A percentile compares a stretch with the other conserved stretches of the same genome.
Conservation (phyloP, 2,888 invertebrate species). For the Gymnosoma rotundatum region DNA sequence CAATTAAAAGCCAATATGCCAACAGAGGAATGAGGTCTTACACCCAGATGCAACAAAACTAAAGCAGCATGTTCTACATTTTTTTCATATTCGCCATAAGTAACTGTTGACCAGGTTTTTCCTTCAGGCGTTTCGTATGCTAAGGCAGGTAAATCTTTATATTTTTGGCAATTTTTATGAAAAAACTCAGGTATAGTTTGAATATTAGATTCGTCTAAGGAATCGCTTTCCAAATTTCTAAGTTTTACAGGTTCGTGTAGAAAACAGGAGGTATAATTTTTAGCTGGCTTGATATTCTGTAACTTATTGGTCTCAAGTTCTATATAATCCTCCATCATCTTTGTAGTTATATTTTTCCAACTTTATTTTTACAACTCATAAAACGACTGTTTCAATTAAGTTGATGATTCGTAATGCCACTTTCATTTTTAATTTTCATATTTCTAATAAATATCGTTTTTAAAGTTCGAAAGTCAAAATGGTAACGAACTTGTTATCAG, state of each 20-base stretch:
- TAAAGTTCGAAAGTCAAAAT: too few species aligned
- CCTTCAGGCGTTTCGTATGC: conserved; percentile 83
- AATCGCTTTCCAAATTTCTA: conserved; percentile 77
- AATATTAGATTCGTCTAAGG: conserved; percentile 83
- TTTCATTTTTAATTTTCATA: too few species aligned
- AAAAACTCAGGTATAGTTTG: conserved; percentile 89
- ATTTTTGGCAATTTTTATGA: conserved; percentile 84
- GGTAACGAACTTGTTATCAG: too few species aligned
- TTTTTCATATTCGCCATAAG: conserved; percentile 89
- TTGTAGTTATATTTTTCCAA: too few species aligned
- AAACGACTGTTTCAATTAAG: too few species aligned
- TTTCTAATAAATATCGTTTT: too few species aligned
- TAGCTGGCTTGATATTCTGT: conserved; percentile 82
- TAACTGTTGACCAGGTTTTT: conserved; percentile 84
- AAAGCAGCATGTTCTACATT: conserved; percentile 89
- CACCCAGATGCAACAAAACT: conserved; percentile 90
- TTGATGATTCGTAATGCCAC: too few species aligned
- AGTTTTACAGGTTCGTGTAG: conserved; percentile 86
- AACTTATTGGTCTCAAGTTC: not conserved
- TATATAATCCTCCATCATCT: not conserved
- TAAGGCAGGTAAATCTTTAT: conserved; percentile 86
- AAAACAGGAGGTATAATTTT: conserved; percentile 83
- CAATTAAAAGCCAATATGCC: conserved; percentile 94
- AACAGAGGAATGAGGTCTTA: conserved; percentile 89
- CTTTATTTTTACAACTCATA: too few species aligned